Evolutionary conservation across 2,113 vertebrate species (phyloP).

Genomic region (Gopherus flavomarginatus): DNA sequence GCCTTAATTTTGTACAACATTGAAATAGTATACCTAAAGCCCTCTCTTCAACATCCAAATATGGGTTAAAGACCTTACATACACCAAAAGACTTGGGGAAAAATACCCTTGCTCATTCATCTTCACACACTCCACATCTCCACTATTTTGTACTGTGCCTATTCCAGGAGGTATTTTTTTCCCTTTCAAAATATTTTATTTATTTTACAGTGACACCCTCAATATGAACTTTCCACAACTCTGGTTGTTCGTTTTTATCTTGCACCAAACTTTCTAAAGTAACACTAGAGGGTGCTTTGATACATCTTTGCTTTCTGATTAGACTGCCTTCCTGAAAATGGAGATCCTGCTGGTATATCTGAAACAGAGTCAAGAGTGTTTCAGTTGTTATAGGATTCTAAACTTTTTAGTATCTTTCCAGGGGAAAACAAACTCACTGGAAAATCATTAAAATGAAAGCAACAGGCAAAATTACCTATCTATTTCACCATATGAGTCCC

Average conservation of each 20-base stretch:
- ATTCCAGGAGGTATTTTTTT: background rate
- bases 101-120: background rate
- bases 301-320: background rate
- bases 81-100: background rate
- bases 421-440: background rate
- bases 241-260: background rate
- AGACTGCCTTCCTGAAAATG: background rate
- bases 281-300: conserved; percentile 67
- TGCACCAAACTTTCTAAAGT: background rate
- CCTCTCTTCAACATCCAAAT: background rate
- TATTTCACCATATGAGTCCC: background rate
- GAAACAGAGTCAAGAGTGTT: background rate
- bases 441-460: background rate
- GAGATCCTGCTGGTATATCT: background rate
- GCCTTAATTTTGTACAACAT: background rate
- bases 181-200: background rate
- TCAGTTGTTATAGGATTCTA: background rate
- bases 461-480: background rate
- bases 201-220: background rate
- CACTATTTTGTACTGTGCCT: background rate
- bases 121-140: background rate
- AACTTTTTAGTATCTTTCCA: background rate
- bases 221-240: background rate
- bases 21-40: background rate
- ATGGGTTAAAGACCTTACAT: background rate